Base-by-base conservation (phyloP, 2,888 invertebrate genomes). In the Apodemia zela region DNA sequence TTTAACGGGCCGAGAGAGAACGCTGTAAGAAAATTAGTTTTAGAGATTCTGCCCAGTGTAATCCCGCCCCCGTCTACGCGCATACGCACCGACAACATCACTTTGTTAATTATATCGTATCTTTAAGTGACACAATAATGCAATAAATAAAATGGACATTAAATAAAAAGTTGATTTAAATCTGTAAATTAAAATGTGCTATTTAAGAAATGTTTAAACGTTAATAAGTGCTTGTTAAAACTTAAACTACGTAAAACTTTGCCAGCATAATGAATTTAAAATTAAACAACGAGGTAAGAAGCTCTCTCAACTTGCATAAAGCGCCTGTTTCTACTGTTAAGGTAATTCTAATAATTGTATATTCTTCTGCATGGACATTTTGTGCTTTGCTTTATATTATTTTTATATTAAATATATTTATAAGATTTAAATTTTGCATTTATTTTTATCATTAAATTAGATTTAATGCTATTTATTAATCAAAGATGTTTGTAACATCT, bases 191-290 rank as follows among this genome's bases (percentile, higher is more conserved):
- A 13, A 13, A 21, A 54, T 21, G 54, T 54, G 54, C 5, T 25
- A 42, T 15, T 42, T 13, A 54, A 13, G 5, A 25, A 54, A 25
- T 54, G 54, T 54, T 21, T 13, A 25, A 54, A 54, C 2, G 42
- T 42, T 42, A 42, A 15, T 15, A 54, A 54, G 54, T 54, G 54
- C 3, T 54, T 54, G 25, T 25, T 54, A 62, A 25, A 47, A 42
- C 42, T 60, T 25, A 18, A 49, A 63, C 13, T 42, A 35, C 7
- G 18, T 35, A 54, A 38, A 54, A 63, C 60, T 78, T 70, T 73
- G 70, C 73, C 69, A 72, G 74, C 71, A 75, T 72, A 70, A 89
- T 89, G 89, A 89, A 89, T 78, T 72, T 90, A 66, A 90, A 89
- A 73, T 73, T 89, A 67, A 89, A 85, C 73, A 89, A 89, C 75